Evolutionary conservation across 2,888 invertebrate genomes (phyloP).

Genomic region (Linyphia triangularis): DNA sequence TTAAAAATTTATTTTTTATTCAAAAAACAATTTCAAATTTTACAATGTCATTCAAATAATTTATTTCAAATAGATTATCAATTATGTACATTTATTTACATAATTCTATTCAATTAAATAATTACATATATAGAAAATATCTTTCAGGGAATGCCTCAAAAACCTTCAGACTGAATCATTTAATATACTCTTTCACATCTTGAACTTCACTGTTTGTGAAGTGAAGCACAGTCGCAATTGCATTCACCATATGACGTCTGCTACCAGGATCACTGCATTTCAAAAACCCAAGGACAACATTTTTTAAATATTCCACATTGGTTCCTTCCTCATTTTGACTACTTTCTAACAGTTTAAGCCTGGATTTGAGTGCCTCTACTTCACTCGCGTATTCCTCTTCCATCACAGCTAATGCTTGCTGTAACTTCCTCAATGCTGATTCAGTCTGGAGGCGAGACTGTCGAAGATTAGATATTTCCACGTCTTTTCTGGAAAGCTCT

Average conservation of each 20-base stretch:
- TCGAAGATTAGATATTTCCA: slow-evolving; percentile 87
- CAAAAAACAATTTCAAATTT: neutral
- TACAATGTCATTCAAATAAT: neutral
- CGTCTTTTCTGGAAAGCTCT: slow-evolving; percentile 89
- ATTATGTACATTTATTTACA: neutral
- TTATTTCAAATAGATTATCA: neutral
- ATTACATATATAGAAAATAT: neutral
- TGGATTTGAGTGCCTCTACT: slow-evolving; percentile 79
- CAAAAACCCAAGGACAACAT: slow-evolving; percentile 91
- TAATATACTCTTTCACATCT: slow-evolving; percentile 77
- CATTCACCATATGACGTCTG: slow-evolving; percentile 91
- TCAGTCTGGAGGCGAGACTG: slow-evolving; percentile 85
- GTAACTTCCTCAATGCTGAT: slow-evolving; percentile 82
- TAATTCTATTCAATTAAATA: neutral
- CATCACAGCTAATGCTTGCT: slow-evolving; percentile 79
- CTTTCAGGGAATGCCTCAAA: neutral
- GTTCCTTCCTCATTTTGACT: slow-evolving; percentile 87
- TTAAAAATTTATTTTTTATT: too few relatives aligned
- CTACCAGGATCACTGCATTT: slow-evolving; percentile 86
- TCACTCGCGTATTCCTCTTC: slow-evolving; percentile 83
- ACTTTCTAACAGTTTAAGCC: slow-evolving; percentile 80
- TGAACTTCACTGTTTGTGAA: slow-evolving; percentile 87
- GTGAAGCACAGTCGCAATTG: slow-evolving; percentile 90
- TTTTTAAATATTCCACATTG: slow-evolving; percentile 93
- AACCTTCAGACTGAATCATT: neutral